phyloP scores from a whole-genome alignment of 2,797 vertebrate genomes.

The Ibycter americanus region DNA sequence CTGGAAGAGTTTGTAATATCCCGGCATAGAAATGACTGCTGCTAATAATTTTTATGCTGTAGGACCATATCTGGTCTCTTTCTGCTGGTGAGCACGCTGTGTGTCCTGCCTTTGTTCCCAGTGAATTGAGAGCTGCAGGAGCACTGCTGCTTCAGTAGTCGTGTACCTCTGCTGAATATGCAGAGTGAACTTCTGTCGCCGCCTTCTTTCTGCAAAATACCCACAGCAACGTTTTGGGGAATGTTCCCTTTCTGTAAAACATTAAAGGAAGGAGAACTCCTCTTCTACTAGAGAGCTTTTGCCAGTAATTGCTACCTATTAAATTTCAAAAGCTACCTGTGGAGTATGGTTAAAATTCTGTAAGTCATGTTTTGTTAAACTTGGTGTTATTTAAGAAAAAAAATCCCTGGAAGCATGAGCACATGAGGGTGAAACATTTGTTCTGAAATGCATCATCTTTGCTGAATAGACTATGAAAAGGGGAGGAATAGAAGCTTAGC shows the following conservation, averaged over 20 bases:
- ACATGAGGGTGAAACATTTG: background rate
- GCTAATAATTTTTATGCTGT: background rate
- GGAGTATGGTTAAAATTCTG: background rate
- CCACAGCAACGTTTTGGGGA: background rate
- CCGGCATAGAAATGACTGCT: rapidly evolving
- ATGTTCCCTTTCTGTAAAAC: background rate
- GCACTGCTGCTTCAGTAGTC: background rate
- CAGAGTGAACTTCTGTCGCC: background rate
- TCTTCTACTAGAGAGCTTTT: background rate
- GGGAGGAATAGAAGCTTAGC: background rate
- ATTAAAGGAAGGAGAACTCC: background rate
- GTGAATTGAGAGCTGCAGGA: background rate
- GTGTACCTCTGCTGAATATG: background rate
- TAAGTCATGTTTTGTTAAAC: background rate
- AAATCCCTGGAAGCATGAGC: background rate
- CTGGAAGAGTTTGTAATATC: background rate
- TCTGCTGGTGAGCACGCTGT: background rate
- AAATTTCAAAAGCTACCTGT: background rate
- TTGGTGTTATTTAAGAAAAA: background rate
- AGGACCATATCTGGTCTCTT: background rate
- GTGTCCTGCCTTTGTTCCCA: background rate
- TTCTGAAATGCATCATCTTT: background rate
- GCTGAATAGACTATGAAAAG: background rate
- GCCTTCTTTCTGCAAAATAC: background rate
- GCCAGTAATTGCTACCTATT: background rate